Evolutionary conservation across 2,797 vertebrate genomes (phyloP).

Genomic region (Falco berigora): DNA sequence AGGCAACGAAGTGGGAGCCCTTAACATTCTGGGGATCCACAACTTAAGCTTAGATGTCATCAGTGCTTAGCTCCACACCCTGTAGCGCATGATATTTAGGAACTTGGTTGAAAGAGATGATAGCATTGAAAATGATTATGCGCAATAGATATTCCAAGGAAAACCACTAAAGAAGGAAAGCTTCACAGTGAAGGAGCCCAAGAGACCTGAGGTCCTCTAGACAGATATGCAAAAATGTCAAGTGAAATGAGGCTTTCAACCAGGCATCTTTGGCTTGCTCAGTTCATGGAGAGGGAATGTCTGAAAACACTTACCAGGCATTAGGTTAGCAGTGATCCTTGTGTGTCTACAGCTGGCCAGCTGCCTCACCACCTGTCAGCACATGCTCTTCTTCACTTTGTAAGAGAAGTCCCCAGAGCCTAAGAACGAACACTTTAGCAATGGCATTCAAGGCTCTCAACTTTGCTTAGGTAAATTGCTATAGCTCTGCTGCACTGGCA

Average conservation of each 20-base stretch:
- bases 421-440: background rate
- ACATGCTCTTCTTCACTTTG: fast-evolving
- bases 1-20: background rate
- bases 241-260: background rate
- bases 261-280: background rate
- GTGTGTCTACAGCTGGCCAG: background rate
- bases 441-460: background rate
- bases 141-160: background rate
- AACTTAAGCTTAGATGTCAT: background rate
- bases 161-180: background rate
- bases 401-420: background rate
- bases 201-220: background rate
- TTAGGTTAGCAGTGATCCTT: background rate
- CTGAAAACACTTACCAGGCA: background rate
- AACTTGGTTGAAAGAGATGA: background rate
- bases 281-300: background rate
- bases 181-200: background rate
- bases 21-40: background rate
- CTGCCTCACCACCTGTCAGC: background rate
- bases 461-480: background rate
- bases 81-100: background rate
- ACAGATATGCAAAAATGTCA: background rate
- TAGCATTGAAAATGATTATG: background rate
- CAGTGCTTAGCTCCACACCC: background rate
- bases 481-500: fast-evolving